Evolutionary conservation across 2,888 invertebrate genomes (phyloP).

Genomic region (Eristalis arbustorum): DNA sequence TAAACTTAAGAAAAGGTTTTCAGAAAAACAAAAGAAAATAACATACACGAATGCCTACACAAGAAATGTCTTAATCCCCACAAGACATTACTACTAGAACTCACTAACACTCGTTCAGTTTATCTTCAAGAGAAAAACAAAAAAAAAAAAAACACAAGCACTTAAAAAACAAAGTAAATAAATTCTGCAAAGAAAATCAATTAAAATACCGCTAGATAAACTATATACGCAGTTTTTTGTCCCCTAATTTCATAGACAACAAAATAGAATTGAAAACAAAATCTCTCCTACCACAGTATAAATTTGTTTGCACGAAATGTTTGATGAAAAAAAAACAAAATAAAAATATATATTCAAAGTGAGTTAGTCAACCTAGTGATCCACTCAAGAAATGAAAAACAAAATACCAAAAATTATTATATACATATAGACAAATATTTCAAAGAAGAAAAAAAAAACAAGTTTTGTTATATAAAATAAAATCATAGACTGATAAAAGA

Average conservation of each 20-base stretch:
- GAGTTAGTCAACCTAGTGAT: slow-evolving; percentile 38
- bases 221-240: background rate
- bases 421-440: slow-evolving; percentile 51
- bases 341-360: slow-evolving; percentile 34
- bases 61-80: background rate
- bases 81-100: background rate
- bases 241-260: background rate
- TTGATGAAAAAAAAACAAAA: slow-evolving; percentile 21
- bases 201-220: background rate
- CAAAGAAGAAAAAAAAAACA: slow-evolving; percentile 36
- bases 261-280: slow-evolving; percentile 39
- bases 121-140: no score
- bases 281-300: slow-evolving; percentile 39
- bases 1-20: slow-evolving; percentile 16
- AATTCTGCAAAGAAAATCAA: background rate
- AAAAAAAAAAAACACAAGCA: slow-evolving; percentile 9
- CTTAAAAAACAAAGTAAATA: slow-evolving; percentile 1
- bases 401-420: slow-evolving; percentile 61
- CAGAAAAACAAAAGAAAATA: background rate
- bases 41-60: background rate
- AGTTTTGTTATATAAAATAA: slow-evolving; percentile 67
- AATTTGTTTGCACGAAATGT: slow-evolving; percentile 66
- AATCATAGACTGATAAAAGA: slow-evolving; percentile 66
- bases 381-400: slow-evolving; percentile 68
- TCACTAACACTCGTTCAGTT: slow-evolving; percentile 15